Conservation (phyloP, 2,113 vertebrate species). For the Emydocephalus ijimae region DNA sequence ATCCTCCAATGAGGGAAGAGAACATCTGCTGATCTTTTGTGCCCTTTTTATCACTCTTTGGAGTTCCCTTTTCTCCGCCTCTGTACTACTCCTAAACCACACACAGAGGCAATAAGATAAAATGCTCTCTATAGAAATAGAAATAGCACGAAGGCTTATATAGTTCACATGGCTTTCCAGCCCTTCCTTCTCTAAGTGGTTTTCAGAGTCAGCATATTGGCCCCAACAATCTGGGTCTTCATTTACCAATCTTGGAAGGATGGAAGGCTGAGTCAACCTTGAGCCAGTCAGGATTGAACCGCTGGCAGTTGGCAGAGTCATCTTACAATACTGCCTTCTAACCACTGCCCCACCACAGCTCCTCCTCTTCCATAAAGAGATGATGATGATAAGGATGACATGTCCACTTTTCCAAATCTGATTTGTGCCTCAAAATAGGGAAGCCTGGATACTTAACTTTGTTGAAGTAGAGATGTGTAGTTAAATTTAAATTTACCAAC, state of each 20-base stretch:
- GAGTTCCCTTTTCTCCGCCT: too few relatives aligned
- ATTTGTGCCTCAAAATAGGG: not conserved
- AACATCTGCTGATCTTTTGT: too few relatives aligned
- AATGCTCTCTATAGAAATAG: not conserved
- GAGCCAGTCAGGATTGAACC: not conserved
- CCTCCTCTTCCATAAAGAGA: not conserved
- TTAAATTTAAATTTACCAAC: not conserved
- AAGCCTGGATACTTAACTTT: not conserved
- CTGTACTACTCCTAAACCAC: too few relatives aligned
- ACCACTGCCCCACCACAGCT: not conserved
- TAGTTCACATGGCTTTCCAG: not conserved
- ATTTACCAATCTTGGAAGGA: not conserved
- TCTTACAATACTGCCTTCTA: not conserved
- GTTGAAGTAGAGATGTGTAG: not conserved
- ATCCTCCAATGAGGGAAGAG: too few relatives aligned
- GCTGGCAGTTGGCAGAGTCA: not conserved
- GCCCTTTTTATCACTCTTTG: too few relatives aligned
- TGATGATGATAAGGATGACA: not conserved
- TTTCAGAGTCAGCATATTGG: not conserved
- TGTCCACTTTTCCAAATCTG: not conserved
- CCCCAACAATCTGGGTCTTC: not conserved
- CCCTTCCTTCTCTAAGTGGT: not conserved
- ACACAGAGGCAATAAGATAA: too few relatives aligned
- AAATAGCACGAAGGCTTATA: not conserved
- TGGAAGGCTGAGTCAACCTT: not conserved